A percentile compares a stretch with the other conserved stretches of the same genome.
These are phyloP conservation scores for Cercopithecus petaurista DNA, from an alignment of 2,797 vertebrate genomes.

Conservation along the genomic window DNA sequence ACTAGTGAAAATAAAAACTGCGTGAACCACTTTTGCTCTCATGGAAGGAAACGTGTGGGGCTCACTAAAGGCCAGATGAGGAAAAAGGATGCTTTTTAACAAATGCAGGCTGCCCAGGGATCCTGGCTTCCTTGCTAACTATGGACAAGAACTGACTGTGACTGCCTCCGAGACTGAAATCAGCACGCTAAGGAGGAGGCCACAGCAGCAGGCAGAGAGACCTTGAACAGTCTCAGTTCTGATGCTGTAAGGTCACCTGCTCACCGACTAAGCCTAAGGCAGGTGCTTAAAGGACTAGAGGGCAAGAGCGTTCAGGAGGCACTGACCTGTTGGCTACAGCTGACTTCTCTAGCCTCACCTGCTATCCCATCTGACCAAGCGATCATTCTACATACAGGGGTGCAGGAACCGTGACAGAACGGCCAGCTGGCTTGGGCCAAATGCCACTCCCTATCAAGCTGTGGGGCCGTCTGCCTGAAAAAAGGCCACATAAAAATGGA, in stretches of 20 bases:
- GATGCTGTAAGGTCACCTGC: conserved; percentile 45
- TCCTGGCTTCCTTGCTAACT: conserved; percentile 4
- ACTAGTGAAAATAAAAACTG: neutral
- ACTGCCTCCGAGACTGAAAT: neutral
- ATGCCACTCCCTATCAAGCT: conserved; percentile 80
- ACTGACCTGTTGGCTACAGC: conserved; percentile 69
- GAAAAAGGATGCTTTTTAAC: conserved; percentile 22
- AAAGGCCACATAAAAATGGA: conserved; percentile 65
- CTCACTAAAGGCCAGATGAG: neutral
- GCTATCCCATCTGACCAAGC: conserved; percentile 74
- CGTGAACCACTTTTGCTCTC: neutral
- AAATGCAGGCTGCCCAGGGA: neutral
- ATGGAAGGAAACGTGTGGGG: neutral
- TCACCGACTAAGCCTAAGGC: conserved; percentile 46
- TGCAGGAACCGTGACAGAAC: conserved; percentile 78
- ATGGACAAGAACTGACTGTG: neutral
- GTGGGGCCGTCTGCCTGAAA: conserved; percentile 76
- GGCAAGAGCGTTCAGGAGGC: conserved; percentile 55
- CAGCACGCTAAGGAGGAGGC: neutral
- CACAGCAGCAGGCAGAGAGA: conserved; percentile 17
- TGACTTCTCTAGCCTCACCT: conserved; percentile 74
- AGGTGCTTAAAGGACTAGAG: conserved; percentile 70
- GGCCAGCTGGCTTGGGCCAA: conserved; percentile 78
- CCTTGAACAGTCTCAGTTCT: conserved; percentile 35
- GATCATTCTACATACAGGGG: conserved; percentile 70